phyloP scores from a whole-genome alignment of 2,888 invertebrate genomes.

The Drosophila rellima region DNA sequence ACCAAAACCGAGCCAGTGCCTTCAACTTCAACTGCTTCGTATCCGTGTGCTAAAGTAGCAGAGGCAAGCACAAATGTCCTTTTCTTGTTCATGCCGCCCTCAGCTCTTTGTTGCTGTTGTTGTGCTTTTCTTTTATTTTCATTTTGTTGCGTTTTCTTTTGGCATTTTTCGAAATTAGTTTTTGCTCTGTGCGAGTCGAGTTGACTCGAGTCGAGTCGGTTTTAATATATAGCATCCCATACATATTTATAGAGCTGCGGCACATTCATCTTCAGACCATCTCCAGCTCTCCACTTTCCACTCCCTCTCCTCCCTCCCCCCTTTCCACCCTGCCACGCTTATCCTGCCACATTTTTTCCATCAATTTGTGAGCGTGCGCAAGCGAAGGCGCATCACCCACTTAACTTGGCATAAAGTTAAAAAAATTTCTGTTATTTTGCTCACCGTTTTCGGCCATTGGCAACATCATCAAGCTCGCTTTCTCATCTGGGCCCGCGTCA shows the following conservation, averaged over 20 bases:
- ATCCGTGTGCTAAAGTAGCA: conserved; percentile 44
- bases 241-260: conserved; percentile 83
- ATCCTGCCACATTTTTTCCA: conserved; percentile 19
- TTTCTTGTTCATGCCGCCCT: conserved; percentile 61
- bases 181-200: conserved; percentile 74
- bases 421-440: conserved; percentile 64
- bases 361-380: conserved; percentile 41
- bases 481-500: conserved; percentile 50
- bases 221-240: conserved; percentile 83
- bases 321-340: background rate
- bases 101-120: conserved; percentile 24
- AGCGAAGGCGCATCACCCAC: conserved; percentile 66
- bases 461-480: conserved; percentile 63
- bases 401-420: conserved; percentile 75
- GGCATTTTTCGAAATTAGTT: conserved; percentile 84
- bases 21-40: conserved; percentile 15
- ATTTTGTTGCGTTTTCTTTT: conserved; percentile 78
- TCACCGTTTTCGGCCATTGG: conserved; percentile 49
- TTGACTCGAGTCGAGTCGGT: conserved; percentile 66
- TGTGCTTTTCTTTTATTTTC: conserved; percentile 66
- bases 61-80: conserved; percentile 76
- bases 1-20: conserved; percentile 23
- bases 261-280: conserved; percentile 80
- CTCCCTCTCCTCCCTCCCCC: background rate
- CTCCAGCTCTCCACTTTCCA: conserved; percentile 16